These are phyloP conservation scores for Acridotheres tristis DNA, from an alignment of 2,797 vertebrate genomes.

Conservation along the genomic window DNA sequence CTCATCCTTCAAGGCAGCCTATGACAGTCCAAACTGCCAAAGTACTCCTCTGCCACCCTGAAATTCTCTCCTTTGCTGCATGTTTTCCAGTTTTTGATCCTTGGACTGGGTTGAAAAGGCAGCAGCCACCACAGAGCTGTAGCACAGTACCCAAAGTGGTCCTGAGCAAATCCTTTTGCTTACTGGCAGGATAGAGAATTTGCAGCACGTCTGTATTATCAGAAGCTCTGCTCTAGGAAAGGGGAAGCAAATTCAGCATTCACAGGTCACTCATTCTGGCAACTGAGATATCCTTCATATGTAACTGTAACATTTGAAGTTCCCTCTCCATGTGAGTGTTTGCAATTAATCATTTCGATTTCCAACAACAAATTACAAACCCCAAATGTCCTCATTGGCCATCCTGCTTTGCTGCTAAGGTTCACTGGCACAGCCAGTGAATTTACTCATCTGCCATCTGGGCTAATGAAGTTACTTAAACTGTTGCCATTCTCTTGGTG, in stretches of 20 bases:
- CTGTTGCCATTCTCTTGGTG: not conserved
- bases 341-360: not conserved
- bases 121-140: not conserved
- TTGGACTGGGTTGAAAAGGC: not conserved
- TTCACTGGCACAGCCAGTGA: not conserved
- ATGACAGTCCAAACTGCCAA: not conserved
- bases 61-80: not conserved
- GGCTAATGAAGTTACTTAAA: not conserved
- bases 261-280: not conserved
- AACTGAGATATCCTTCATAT: not conserved
- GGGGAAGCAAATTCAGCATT: not conserved
- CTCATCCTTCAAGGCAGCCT: not conserved
- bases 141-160: fast-evolving
- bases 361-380: not conserved
- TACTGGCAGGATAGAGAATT: not conserved
- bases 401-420: not conserved
- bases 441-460: not conserved
- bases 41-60: not conserved
- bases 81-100: not conserved
- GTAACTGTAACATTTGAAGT: not conserved
- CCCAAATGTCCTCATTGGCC: not conserved
- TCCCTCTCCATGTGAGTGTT: not conserved
- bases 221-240: not conserved
- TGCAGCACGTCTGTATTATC: not conserved
- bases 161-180: not conserved